These are phyloP conservation scores for Habroteleia sp. DNA, from an alignment of 2,888 invertebrate species.

Conservation along the genomic window DNA sequence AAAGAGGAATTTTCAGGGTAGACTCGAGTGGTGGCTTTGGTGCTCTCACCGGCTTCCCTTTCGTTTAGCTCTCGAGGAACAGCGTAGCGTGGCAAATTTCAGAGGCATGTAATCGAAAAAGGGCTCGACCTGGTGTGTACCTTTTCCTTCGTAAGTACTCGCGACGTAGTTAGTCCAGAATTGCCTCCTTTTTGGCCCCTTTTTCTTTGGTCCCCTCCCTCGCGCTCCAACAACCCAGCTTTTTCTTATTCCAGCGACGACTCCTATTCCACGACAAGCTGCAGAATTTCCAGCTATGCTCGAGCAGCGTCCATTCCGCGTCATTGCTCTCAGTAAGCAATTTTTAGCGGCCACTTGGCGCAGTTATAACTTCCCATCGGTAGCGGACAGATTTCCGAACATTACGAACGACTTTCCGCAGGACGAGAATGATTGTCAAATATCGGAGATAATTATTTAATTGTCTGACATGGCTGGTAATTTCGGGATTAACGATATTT, in stretches of 20 bases:
- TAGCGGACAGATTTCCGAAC: not conserved
- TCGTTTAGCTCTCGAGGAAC: conserved; percentile 47
- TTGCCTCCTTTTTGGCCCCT: conserved; percentile 20
- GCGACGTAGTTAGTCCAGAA: conserved; percentile 35
- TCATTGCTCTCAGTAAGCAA: conserved; percentile 50
- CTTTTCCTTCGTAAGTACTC: conserved; percentile 40
- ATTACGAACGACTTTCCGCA: not conserved
- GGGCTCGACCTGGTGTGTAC: conserved; percentile 30
- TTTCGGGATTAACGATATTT: not conserved
- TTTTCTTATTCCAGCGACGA: conserved; percentile 53
- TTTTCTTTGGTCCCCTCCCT: conserved; percentile 12
- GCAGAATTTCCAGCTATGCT: conserved; percentile 57
- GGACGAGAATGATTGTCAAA: conserved; percentile 6
- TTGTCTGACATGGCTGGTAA: not conserved
- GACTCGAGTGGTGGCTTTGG: conserved; percentile 38
- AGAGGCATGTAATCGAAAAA: conserved; percentile 51
- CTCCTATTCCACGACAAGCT: conserved; percentile 49
- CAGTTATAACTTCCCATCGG: conserved; percentile 20
- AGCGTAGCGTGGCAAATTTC: conserved; percentile 49
- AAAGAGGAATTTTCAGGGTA: conserved; percentile 45
- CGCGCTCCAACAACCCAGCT: not conserved
- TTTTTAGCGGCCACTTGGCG: conserved; percentile 30
- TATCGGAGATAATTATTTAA: conserved; percentile 12
- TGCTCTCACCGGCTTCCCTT: conserved; percentile 42
- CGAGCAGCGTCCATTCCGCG: conserved; percentile 43